A percentile compares a stretch with the other conserved stretches of the same genome.
These are phyloP conservation scores for Lycorma delicatula DNA, from an alignment of 1,140 invertebrate species.

Conservation along the genomic window DNA sequence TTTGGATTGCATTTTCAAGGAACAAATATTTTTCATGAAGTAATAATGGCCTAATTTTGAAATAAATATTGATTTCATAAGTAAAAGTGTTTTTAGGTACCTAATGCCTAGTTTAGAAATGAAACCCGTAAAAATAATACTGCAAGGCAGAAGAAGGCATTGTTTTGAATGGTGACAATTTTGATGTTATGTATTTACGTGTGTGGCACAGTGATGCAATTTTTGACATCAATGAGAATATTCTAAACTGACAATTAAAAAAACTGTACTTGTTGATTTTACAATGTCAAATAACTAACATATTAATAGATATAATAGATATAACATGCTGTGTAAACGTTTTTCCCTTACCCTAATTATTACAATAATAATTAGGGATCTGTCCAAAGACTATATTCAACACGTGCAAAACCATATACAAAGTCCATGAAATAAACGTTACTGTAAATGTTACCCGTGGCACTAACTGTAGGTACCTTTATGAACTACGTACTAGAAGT, in stretches of 20 bases:
- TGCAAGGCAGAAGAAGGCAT: background rate
- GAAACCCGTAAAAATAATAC: background rate
- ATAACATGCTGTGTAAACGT: background rate
- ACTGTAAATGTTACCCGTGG: background rate
- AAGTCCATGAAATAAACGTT: background rate
- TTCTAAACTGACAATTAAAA: background rate
- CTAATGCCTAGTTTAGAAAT: background rate
- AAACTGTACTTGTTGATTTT: background rate
- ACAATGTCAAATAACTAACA: background rate
- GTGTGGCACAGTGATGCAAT: constrained; percentile 11
- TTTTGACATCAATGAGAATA: constrained; percentile 7
- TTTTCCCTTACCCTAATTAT: constrained; percentile 1
- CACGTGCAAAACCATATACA: background rate
- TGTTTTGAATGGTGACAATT: background rate
- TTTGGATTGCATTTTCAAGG: background rate
- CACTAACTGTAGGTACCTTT: background rate
- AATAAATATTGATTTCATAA: background rate
- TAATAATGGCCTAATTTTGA: background rate
- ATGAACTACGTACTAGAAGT: background rate
- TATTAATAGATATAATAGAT: background rate
- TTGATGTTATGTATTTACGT: background rate
- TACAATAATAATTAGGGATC: background rate
- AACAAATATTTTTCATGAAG: constrained; percentile 1
- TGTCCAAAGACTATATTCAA: background rate
- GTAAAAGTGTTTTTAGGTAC: background rate